These are phyloP conservation scores for Phaonia tiefii DNA, from an alignment of 2,888 invertebrate genomes.

Conservation along the genomic window DNA sequence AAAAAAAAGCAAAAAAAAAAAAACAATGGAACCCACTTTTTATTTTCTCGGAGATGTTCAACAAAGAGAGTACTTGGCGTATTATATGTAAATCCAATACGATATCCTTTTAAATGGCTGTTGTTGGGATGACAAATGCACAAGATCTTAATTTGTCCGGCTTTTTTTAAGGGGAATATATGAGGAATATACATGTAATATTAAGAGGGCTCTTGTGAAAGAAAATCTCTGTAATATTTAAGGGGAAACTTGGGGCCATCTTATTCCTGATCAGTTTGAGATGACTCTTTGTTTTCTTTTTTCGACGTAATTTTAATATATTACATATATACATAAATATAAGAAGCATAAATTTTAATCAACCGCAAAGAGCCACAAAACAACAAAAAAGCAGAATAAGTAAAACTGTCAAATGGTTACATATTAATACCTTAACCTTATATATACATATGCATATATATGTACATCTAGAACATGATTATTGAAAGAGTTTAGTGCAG, in stretches of 20 bases:
- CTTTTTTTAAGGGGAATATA: not conserved
- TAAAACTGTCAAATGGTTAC: too few relatives aligned
- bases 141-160: not conserved
- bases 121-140: not conserved
- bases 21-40: too few relatives aligned
- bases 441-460: too few relatives aligned
- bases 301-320: not conserved
- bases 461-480: too few relatives aligned
- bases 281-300: not conserved
- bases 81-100: too few relatives aligned
- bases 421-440: too few relatives aligned
- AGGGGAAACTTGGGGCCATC: not conserved
- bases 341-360: not conserved
- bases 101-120: not conserved
- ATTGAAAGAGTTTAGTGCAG: not conserved
- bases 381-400: too few relatives aligned
- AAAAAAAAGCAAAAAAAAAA: conserved; percentile 3
- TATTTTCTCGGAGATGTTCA: too few relatives aligned
- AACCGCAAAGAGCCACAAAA: too few relatives aligned
- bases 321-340: too few relatives aligned
- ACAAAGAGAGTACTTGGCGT: too few relatives aligned
- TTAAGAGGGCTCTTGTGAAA: not conserved
- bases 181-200: not conserved
- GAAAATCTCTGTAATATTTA: not conserved
- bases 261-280: conserved; percentile 35